A percentile compares a stretch with the other conserved stretches of the same genome.
Conservation (phyloP, 2,888 invertebrate genomes). For the Augiades crinisus region DNA sequence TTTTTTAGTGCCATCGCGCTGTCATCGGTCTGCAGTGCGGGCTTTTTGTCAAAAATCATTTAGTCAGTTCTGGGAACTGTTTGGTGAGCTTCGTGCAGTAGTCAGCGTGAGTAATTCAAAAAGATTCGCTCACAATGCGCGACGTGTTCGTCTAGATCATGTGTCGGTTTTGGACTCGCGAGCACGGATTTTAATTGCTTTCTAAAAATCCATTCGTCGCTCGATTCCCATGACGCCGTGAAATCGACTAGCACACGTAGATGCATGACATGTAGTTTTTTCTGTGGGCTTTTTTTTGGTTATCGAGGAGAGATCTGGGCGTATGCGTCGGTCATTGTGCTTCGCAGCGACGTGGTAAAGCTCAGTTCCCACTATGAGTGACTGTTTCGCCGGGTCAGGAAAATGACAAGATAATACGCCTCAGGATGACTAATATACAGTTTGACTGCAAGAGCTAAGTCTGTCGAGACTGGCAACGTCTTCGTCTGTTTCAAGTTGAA, state of each 20-base stretch:
- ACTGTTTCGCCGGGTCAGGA: too few species aligned
- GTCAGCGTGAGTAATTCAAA: slow-evolving; percentile 34
- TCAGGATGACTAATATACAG: too few species aligned
- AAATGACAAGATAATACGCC: too few species aligned
- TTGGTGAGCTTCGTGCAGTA: slow-evolving; percentile 39
- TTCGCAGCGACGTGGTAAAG: too few species aligned
- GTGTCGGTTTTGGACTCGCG: slow-evolving; percentile 59
- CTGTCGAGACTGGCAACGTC: too few species aligned
- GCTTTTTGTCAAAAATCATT: slow-evolving; percentile 52
- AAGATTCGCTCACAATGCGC: slow-evolving; percentile 47
- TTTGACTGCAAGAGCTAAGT: too few species aligned
- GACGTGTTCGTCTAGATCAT: slow-evolving; percentile 56
- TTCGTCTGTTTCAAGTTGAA: too few species aligned
- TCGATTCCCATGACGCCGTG: slow-evolving; percentile 79
- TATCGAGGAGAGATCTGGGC: slow-evolving; percentile 73
- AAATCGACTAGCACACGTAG: slow-evolving; percentile 78
- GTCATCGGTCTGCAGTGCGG: slow-evolving; percentile 38
- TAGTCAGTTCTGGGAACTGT: slow-evolving; percentile 44
- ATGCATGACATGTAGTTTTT: slow-evolving; percentile 81
- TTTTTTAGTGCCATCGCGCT: slow-evolving; percentile 33
- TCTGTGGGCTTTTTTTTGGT: slow-evolving; percentile 68
- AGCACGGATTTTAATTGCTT: slow-evolving; percentile 77
- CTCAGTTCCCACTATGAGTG: too few species aligned
- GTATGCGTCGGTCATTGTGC: slow-evolving; percentile 74
- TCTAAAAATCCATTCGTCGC: slow-evolving; percentile 74